Conservation (phyloP, 2,888 invertebrate genomes). For the Polyploca ridens region DNA sequence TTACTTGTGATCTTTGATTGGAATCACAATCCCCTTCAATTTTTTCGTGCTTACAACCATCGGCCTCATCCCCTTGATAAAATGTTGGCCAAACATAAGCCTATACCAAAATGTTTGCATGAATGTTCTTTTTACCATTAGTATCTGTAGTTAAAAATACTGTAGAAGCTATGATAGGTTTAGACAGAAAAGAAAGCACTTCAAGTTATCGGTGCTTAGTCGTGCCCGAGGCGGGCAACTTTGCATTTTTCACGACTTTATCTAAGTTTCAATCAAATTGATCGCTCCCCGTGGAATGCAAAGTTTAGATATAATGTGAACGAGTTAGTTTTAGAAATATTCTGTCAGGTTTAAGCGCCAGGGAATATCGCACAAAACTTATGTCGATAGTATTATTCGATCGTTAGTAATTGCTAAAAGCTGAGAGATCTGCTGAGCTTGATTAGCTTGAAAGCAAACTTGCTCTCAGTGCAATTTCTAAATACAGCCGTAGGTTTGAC, state of each 20-base stretch:
- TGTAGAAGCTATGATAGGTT: background rate
- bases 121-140: background rate
- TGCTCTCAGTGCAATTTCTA: too few species aligned
- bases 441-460: too few species aligned
- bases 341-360: background rate
- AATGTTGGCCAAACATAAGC: too few species aligned
- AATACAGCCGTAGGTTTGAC: too few species aligned
- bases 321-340: background rate
- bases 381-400: background rate
- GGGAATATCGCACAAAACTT: background rate
- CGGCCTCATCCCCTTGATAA: too few species aligned
- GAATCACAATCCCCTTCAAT: too few species aligned
- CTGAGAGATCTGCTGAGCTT: too few species aligned
- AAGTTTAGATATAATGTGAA: background rate
- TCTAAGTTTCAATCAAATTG: constrained; percentile 8
- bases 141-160: too few species aligned
- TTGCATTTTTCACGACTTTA: constrained; percentile 4
- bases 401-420: too few species aligned
- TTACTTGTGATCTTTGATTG: too few species aligned
- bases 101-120: too few species aligned
- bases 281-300: background rate
- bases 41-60: too few species aligned
- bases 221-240: constrained; percentile 2
- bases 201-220: background rate
- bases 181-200: background rate